These are phyloP conservation scores for Melanotaenia duboulayi DNA, from an alignment of 2,113 vertebrate species.

Conservation along the genomic window DNA sequence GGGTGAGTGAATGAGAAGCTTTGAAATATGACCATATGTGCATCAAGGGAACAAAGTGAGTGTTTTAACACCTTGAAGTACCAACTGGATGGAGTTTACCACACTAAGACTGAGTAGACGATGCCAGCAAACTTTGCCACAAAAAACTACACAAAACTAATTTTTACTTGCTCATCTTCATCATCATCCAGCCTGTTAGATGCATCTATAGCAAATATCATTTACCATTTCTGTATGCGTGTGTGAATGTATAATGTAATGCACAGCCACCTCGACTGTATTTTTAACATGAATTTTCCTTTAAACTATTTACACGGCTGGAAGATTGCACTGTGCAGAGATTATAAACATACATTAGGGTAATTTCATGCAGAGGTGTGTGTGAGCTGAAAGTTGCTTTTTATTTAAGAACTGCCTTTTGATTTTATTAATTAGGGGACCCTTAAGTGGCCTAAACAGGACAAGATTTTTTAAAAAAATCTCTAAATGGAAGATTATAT, in stretches of 20 bases:
- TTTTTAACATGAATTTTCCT: constrained; percentile 29
- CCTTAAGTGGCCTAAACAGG: not conserved
- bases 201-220: constrained; percentile 39
- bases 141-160: constrained; percentile 2
- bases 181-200: no score
- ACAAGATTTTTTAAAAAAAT: not conserved
- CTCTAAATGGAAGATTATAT: not conserved
- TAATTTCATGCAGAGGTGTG: no score
- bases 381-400: not conserved
- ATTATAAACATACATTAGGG: not conserved
- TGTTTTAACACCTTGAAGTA: constrained; percentile 19
- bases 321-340: not conserved
- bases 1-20: not conserved
- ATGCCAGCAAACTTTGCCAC: not conserved
- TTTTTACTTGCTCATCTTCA: no score
- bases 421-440: not conserved
- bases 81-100: constrained; percentile 39
- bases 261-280: constrained; percentile 14
- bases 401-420: not conserved
- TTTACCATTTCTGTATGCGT: constrained; percentile 20
- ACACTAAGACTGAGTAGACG: constrained; percentile 8
- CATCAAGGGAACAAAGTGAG: not conserved
- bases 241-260: constrained; percentile 10
- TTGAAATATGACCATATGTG: constrained; percentile 5
- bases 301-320: not conserved